Percentiles rank a stretch among this genome's conserved stretches.
Evolutionary conservation across 2,113 vertebrate species (phyloP).

Genomic region (Ranitomeya imitator): DNA sequence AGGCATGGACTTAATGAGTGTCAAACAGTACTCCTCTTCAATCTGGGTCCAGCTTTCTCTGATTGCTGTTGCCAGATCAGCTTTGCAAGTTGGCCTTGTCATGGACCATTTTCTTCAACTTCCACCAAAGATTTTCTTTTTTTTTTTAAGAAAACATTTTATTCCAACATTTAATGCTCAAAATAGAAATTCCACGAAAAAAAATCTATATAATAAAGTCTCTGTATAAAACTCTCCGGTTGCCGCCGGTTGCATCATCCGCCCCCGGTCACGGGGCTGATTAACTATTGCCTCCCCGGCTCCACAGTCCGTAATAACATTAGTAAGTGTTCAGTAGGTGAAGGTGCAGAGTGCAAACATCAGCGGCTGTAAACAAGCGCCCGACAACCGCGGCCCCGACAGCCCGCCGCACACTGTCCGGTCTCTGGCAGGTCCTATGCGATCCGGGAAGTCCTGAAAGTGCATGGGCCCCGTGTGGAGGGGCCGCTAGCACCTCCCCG

Average conservation of each 20-base stretch:
- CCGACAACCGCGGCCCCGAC: background rate
- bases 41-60: too few species aligned
- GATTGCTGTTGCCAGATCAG: too few species aligned
- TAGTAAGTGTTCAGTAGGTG: background rate
- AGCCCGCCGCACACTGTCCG: too few species aligned
- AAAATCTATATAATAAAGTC: conserved; percentile 65
- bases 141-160: conserved; percentile 61
- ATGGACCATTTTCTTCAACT: too few species aligned
- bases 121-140: too few species aligned
- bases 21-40: too few species aligned
- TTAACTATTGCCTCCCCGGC: conserved; percentile 75
- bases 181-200: conserved; percentile 75
- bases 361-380: background rate
- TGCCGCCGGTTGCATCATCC: conserved; percentile 98
- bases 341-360: conserved; percentile 6
- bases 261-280: conserved; percentile 89
- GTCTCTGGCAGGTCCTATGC: too few species aligned
- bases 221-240: conserved; percentile 65
- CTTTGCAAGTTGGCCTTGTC: too few species aligned
- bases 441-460: too few species aligned
- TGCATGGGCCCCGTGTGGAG: too few species aligned
- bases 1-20: too few species aligned
- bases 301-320: background rate
- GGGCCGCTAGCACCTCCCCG: conserved; percentile 68
- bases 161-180: conserved; percentile 69